Evolutionary conservation across 1,140 invertebrate species (phyloP), one percentile per base, ranked within the genome.

Genomic region (Hycleus phaleratus): DNA sequence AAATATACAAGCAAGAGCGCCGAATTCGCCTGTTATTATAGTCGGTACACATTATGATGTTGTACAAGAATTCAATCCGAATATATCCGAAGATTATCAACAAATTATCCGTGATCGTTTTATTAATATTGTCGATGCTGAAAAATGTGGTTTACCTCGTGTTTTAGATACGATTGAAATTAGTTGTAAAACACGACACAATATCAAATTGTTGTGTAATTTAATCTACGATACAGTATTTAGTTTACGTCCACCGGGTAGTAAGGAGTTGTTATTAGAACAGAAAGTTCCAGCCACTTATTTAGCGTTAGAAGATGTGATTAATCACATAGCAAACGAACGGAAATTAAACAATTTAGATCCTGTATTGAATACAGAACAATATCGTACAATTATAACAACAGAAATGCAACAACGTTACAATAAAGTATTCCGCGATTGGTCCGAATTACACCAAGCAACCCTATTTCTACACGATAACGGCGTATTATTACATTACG

Each of bases 401-500:
- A 80, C 80, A 12, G 87, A 90, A 72, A 84, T 90, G 77, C 79
- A 81, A 52, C 72, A 78, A 54, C 74, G 83, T 40, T 80, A 77
- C 56, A 78, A 85, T 59, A 79, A 83, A 52, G 83, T 83, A 11
- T 95, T 95, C 72, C 77, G 95, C 24, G 94, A 98, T 78, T 81
- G 83, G 4, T 84, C 90, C 0, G 95, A 98, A 74, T 72, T 98
- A 38, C 90, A 96, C 66, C 93, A 97, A 73, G 95, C 95, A 0
- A 97, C 95, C 0, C 82, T 92, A 58, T 98, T 98, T 76, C 81
- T 98, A 2, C 96, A 98, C 75, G 97, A 99, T 68, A 98, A 98
- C 77, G 97, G 91, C 47, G 89, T 99, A 24, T 77, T 99, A n/a
- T 79, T 98, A 0, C 95, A 98, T 75, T 99, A 98, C 71, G 95